phyloP scores from a whole-genome alignment of 1,140 invertebrate species.

The Adoxophyes honmai region DNA sequence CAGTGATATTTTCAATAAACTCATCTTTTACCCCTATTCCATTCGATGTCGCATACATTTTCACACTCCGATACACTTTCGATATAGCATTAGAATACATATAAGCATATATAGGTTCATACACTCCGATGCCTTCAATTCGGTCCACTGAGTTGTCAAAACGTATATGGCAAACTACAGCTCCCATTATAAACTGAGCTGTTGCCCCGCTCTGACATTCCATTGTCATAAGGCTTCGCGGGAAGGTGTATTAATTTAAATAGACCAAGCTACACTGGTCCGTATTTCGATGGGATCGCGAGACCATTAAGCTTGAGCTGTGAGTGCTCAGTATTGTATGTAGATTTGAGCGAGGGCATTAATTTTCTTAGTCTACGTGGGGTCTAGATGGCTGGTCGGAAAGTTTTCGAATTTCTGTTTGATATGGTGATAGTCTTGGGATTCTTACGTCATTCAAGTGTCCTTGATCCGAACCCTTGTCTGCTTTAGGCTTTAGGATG shows the following conservation, averaged over 20 bases:
- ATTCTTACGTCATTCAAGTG: too few species aligned
- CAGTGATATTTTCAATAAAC: not conserved
- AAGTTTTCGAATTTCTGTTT: constrained; percentile 8
- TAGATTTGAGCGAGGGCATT: not conserved
- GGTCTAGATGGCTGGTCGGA: not conserved
- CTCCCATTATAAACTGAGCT: constrained; percentile 1
- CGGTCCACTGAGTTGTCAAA: constrained; percentile 14
- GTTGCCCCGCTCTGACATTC: not conserved
- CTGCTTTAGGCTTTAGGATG: too few species aligned
- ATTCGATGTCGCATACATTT: constrained; percentile 7
- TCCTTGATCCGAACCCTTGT: too few species aligned
- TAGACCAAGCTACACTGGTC: not conserved
- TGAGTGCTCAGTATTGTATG: not conserved
- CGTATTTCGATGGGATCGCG: not conserved
- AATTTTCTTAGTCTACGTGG: not conserved
- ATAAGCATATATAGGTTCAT: constrained; percentile 12
- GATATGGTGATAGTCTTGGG: constrained; percentile 6
- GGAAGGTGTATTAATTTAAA: not conserved
- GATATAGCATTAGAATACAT: constrained; percentile 12
- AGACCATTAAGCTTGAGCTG: not conserved
- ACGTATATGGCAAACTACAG: constrained; percentile 12
- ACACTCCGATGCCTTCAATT: constrained; percentile 1
- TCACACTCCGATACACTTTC: constrained; percentile 4
- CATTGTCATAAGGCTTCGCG: not conserved
- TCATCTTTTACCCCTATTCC: constrained; percentile 6